Evolutionary conservation across 1,140 invertebrate genomes (phyloP).

Genomic region (Drosophila ironensis): DNA sequence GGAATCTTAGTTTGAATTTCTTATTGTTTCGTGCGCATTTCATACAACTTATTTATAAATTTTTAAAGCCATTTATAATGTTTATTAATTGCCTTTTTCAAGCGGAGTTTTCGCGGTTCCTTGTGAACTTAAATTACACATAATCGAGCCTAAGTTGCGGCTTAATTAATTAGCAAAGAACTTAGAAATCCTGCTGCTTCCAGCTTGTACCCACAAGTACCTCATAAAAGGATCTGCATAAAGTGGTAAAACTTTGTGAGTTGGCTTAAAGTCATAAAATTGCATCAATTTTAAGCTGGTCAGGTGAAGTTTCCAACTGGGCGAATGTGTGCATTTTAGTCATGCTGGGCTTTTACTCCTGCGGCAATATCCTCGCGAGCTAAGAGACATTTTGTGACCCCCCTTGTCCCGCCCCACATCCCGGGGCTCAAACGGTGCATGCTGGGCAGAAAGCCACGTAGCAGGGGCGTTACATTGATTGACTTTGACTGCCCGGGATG

Average conservation of each 20-base stretch:
- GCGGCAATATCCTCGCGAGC: too few species aligned
- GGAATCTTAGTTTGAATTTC: too few species aligned
- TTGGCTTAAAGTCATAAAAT: constrained; percentile 7
- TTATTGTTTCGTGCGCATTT: neutral
- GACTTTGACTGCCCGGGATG: constrained; percentile 38
- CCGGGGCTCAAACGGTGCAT: too few species aligned
- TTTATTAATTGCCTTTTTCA: too few species aligned
- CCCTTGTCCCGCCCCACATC: neutral
- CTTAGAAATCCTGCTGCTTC: too few species aligned
- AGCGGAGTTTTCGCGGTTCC: neutral
- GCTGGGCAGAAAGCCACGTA: constrained; percentile 31
- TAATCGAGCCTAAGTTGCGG: constrained; percentile 52
- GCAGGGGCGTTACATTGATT: constrained; percentile 56
- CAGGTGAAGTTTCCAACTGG: constrained; percentile 30
- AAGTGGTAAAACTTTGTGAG: neutral
- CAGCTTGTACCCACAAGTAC: neutral
- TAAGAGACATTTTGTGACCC: too few species aligned
- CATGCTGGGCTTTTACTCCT: constrained; percentile 31
- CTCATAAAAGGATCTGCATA: neutral
- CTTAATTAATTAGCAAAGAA: constrained; percentile 68
- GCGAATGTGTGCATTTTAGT: constrained; percentile 46
- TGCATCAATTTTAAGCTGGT: constrained; percentile 15
- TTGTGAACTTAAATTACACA: constrained; percentile 17
- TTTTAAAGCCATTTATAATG: too few species aligned
- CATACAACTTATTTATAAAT: too few species aligned